Conservation (phyloP, 2,113 vertebrate genomes). For the Carassius carassius region DNA sequence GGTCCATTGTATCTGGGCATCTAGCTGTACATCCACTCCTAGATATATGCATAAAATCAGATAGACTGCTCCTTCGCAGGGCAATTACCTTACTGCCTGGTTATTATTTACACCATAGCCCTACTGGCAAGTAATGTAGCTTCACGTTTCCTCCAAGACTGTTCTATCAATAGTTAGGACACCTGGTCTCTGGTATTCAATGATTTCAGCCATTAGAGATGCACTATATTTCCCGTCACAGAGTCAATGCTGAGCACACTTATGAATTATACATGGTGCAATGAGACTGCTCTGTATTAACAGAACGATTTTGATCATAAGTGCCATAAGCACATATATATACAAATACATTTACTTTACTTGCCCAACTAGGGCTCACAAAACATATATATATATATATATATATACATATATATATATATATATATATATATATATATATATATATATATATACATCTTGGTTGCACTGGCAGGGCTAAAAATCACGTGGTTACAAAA, state of each 20-base stretch:
- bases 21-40: background rate
- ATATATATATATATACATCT: too few species aligned
- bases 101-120: constrained; percentile 22
- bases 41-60: constrained; percentile 11
- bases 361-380: background rate
- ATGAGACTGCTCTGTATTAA: constrained; percentile 13
- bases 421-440: too few species aligned
- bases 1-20: constrained; percentile 7
- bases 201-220: constrained; percentile 10
- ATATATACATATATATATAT: too few species aligned
- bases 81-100: constrained; percentile 32
- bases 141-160: background rate
- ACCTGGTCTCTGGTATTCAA: background rate
- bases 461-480: background rate
- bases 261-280: constrained; percentile 25
- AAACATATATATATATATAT: too few species aligned
- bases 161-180: constrained; percentile 28
- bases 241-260: constrained; percentile 6
- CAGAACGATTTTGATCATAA: constrained; percentile 17
- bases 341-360: background rate
- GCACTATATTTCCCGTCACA: constrained; percentile 16
- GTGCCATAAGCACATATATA: background rate
- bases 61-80: constrained; percentile 18
- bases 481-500: constrained; percentile 10
- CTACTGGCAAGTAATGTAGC: constrained; percentile 13